Conservation (phyloP, 2,888 invertebrate genomes). For the Eumacrocentrus americanus region DNA sequence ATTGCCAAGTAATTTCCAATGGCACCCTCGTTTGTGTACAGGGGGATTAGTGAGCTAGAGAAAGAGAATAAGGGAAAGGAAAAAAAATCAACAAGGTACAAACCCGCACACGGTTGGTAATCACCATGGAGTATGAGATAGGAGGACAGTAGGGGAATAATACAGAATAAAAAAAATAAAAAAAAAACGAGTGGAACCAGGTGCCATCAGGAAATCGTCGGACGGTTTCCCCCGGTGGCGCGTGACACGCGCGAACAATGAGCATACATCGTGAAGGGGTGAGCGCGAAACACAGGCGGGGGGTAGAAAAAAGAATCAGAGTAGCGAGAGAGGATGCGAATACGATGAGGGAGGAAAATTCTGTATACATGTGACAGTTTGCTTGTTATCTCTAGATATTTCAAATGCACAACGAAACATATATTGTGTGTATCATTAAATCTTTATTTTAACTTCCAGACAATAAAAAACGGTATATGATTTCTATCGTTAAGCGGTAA, state of each 20-base stretch:
- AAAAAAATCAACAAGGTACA: slow-evolving; percentile 21
- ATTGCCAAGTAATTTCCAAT: background rate
- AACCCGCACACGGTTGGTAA: slow-evolving; percentile 17
- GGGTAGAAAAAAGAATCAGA: slow-evolving; percentile 17
- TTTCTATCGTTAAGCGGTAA: too few species aligned
- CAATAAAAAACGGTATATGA: too few species aligned
- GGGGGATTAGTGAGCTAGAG: slow-evolving; percentile 18
- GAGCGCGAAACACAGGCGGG: slow-evolving; percentile 4
- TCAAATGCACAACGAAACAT: too few species aligned
- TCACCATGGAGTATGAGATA: slow-evolving; percentile 15
- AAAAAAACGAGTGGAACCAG: slow-evolving; percentile 48
- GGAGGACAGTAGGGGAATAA: slow-evolving; percentile 7
- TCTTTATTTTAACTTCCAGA: too few species aligned
- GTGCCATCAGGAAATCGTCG: slow-evolving; percentile 55
- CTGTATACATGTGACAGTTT: background rate
- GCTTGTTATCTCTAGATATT: slow-evolving; percentile 1
- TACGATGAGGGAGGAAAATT: background rate
- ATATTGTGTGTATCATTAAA: background rate
- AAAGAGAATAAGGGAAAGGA: slow-evolving; percentile 29
- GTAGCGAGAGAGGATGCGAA: background rate
- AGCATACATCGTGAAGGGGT: slow-evolving; percentile 34
- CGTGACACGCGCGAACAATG: slow-evolving; percentile 57
- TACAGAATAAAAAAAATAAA: slow-evolving; percentile 31
- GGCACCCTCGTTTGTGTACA: slow-evolving; percentile 8
- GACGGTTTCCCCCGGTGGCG: slow-evolving; percentile 52